Evolutionary conservation across 2,888 invertebrate genomes (phyloP).

Genomic region (Germaria angustata): DNA sequence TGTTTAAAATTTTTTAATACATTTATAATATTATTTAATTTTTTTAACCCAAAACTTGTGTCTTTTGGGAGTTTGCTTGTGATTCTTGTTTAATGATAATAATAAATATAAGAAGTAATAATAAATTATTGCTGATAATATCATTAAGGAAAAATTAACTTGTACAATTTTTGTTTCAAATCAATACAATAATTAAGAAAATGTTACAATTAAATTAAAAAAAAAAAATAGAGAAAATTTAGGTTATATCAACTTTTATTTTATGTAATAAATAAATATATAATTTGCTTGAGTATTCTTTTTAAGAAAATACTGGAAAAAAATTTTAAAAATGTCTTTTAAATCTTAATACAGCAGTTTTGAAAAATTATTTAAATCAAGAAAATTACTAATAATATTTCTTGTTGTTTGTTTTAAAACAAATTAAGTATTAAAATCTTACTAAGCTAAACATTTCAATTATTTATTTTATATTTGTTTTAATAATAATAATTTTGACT

Average conservation of each 20-base stretch:
- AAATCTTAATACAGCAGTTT: conserved; percentile 12
- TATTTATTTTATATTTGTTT: conserved; percentile 35
- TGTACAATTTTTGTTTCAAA: conserved; percentile 4
- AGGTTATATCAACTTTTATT: conserved; percentile 1
- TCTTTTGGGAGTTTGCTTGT: conserved; percentile 66
- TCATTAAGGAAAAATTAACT: conserved; percentile 65
- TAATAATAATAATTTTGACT: conserved; percentile 64
- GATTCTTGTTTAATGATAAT: conserved; percentile 70
- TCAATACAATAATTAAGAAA: conserved; percentile 46
- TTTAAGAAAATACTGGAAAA: not conserved
- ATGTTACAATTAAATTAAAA: conserved; percentile 50
- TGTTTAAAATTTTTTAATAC: conserved; percentile 76
- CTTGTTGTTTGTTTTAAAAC: conserved; percentile 15
- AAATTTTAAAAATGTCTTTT: conserved; percentile 9
- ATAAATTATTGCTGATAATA: conserved; percentile 65
- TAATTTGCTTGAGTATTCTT: conserved; percentile 29
- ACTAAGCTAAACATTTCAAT: conserved; percentile 51
- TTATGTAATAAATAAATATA: conserved; percentile 8
- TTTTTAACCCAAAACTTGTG: conserved; percentile 52
- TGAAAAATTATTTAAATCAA: not conserved
- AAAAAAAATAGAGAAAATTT: conserved; percentile 1
- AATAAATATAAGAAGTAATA: conserved; percentile 68
- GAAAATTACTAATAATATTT: conserved; percentile 31
- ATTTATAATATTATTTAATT: conserved; percentile 77
- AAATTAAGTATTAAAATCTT: conserved; percentile 36